Evolutionary conservation across 1,140 invertebrate species (phyloP).

Genomic region (Cryptotermes secundus): DNA sequence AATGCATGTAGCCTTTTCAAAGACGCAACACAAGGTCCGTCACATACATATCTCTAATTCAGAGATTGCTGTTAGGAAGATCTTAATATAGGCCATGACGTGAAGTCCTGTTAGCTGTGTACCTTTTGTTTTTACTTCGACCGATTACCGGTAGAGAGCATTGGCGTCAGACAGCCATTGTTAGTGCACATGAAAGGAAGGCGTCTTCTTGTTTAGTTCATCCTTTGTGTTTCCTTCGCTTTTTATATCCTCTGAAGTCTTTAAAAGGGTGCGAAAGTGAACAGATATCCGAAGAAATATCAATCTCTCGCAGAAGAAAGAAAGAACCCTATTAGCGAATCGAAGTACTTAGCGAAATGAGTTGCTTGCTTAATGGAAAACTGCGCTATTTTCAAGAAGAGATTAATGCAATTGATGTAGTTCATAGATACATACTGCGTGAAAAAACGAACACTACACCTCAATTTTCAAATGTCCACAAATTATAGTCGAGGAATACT

Average conservation of each 20-base stretch:
- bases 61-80: neutral
- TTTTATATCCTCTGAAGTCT: neutral
- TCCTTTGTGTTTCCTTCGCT: neutral
- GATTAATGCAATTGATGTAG: neutral
- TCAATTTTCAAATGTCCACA: no score
- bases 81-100: neutral
- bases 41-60: neutral
- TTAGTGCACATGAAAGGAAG: neutral
- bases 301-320: neutral
- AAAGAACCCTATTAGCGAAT: neutral
- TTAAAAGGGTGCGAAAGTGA: neutral
- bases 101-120: neutral
- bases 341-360: slow-evolving; percentile 14
- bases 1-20: neutral
- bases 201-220: neutral
- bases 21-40: neutral
- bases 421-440: no score
- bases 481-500: no score
- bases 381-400: neutral
- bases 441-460: no score
- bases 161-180: neutral
- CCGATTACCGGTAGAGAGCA: slow-evolving; percentile 13
- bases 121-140: neutral
- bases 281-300: neutral
- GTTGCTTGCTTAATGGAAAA: no score